Percentiles rank a stretch among this genome's conserved stretches.
These are phyloP conservation scores for Heliconius congener DNA, from an alignment of 1,140 invertebrate species.

Conservation along the genomic window DNA sequence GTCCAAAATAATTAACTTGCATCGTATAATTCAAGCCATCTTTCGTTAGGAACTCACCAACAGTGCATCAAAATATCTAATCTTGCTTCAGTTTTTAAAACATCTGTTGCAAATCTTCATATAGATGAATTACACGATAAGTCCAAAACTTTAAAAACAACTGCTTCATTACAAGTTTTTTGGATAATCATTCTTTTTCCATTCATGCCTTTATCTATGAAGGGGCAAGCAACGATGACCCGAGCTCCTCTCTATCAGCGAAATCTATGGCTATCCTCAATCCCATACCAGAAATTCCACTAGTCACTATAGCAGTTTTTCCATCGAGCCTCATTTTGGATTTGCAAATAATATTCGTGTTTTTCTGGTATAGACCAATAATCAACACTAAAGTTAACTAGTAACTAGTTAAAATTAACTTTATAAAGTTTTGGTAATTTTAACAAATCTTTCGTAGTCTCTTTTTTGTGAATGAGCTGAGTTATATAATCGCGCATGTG, in stretches of 20 bases:
- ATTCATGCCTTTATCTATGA: constrained; percentile 73
- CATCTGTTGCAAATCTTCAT: constrained; percentile 52
- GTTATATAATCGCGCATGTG: background rate
- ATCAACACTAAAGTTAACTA: constrained; percentile 31
- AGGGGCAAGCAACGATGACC: constrained; percentile 89
- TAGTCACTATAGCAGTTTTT: constrained; percentile 90
- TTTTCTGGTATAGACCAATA: constrained; percentile 60
- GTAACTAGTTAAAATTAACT: background rate
- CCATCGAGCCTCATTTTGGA: constrained; percentile 72
- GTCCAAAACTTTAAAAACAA: constrained; percentile 60
- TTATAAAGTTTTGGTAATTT: background rate
- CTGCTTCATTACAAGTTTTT: constrained; percentile 54
- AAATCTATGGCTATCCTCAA: constrained; percentile 87
- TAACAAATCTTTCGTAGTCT: background rate
- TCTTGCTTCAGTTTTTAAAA: constrained; percentile 79
- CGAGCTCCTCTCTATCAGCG: constrained; percentile 85
- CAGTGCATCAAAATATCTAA: constrained; percentile 84
- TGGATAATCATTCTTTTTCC: constrained; percentile 56
- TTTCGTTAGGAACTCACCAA: constrained; percentile 61
- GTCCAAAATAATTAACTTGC: constrained; percentile 85
- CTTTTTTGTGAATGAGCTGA: background rate
- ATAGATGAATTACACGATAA: constrained; percentile 56
- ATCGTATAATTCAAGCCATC: constrained; percentile 87
- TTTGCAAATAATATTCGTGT: constrained; percentile 55
- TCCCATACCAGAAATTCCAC: constrained; percentile 92